phyloP scores from a whole-genome alignment of 2,797 vertebrate genomes.

The Chanos chanos region DNA sequence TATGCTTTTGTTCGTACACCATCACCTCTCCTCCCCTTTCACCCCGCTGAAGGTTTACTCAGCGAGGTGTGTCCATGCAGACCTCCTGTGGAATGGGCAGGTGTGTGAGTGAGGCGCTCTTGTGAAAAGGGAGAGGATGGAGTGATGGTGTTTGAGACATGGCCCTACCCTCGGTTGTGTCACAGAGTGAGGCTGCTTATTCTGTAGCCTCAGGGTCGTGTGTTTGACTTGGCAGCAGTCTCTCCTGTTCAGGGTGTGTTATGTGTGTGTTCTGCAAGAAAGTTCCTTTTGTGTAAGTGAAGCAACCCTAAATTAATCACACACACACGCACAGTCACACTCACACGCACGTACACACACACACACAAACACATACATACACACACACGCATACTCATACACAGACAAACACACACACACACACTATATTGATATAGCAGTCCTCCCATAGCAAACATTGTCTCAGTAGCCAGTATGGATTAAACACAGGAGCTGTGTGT shows the following conservation, averaged over 20 bases:
- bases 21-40: slow-evolving; percentile 43
- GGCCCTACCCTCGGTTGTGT: slow-evolving; percentile 54
- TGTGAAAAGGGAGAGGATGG: slow-evolving; percentile 60
- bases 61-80: slow-evolving; percentile 46
- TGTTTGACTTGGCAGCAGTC: slow-evolving; percentile 64
- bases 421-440: too few species aligned
- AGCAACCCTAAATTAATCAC: slow-evolving; percentile 23
- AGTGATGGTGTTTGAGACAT: slow-evolving; percentile 45
- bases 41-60: slow-evolving; percentile 40
- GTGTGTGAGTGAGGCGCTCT: slow-evolving; percentile 49
- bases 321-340: neutral
- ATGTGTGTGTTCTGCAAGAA: slow-evolving; percentile 43
- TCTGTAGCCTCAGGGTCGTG: slow-evolving; percentile 66
- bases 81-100: slow-evolving; percentile 60
- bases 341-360: too few species aligned
- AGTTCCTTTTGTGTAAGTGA: slow-evolving; percentile 19
- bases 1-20: slow-evolving; percentile 38
- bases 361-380: too few species aligned
- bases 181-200: slow-evolving; percentile 18
- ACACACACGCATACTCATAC: too few species aligned
- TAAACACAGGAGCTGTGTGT: too few species aligned
- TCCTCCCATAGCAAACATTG: too few species aligned
- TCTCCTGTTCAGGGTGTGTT: slow-evolving; percentile 55
- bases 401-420: too few species aligned
- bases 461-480: too few species aligned